Evolutionary conservation across 2,797 vertebrate genomes (phyloP), one percentile per base, ranked within the genome.

Genomic region (Acestrorhynchus altus): DNA sequence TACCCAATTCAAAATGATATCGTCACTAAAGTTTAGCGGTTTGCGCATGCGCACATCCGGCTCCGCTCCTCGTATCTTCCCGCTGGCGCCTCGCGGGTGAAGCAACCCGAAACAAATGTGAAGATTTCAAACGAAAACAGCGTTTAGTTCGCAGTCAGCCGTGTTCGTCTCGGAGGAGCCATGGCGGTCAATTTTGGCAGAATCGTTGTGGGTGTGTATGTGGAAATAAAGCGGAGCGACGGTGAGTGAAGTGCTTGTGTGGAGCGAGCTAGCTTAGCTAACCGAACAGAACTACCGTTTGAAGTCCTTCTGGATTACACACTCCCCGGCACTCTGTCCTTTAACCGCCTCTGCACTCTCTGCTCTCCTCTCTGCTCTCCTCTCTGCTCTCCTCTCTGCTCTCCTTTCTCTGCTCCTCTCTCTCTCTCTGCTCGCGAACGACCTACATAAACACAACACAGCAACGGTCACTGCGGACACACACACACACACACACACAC

Each of bases 171-270:
- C 22, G 4, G 82, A 92, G 92, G 89, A 90, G 90, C 89, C 82
- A 97, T 98, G 96, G 96, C 95, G 89, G 92, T 93, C 83, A 92
- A 87, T 89, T 98, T 98, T 91, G 96, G 96, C 90, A 96, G 95
- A 90, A 96, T 98, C 85, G 94, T 95, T 83, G 95, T 98, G 28
- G 96, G 96, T 77, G 96, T 96, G 86, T 96, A 96, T 88, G 97
- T 98, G 90, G 96, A 97, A 86, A 98, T 98, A 91, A 98, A 98
- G 86, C 95, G 96, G 81, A 98, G 96, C 84, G 96, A 98, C 94
- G 96, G 97, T 98, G 90, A 96, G 97, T 93, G 90, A 10, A 69
- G 47, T 49, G 76, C 63, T 78, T 51, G 71, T 59, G 28, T 31
- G 22, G 31, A 31, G 20, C 24, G 26, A 57, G 57, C 63, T 81